Base-by-base conservation (phyloP, 2,113 vertebrate species). In the Pseudopodoces humilis region DNA sequence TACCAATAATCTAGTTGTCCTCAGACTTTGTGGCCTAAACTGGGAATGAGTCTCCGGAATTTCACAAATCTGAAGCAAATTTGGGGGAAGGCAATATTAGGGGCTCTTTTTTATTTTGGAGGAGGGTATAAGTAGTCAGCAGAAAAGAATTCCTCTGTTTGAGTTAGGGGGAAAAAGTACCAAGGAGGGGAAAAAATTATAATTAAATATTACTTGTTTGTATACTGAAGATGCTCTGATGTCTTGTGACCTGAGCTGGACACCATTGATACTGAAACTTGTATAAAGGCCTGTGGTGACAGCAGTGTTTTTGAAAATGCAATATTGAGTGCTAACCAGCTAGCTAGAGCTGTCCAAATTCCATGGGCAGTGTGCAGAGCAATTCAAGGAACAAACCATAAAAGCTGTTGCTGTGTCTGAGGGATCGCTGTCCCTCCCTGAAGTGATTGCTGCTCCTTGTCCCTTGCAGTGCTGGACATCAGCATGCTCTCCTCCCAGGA, bases 401-500 rank as follows among this genome's bases (percentile, higher is more conserved):
- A 23, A 24, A 82, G 28, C 44, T 14, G 22, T 21, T 74, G 39
- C 20, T 1, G 0, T 31, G n/a, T 78, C 30, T 1, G 4, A 35
- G 35, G 28, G 13, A 6, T n/a, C 50, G 49, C 37, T 71, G 49
- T 71, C 74, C 21, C 56, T 90, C 23, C 7, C 79, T 88, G 85
- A 77, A 81, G 35, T 94, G 46, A 94, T 28, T 33, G 65, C 16
- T 71, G 35, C 47, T 83, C 41, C 53, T 76, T 93, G 58, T 96
- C 50, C 9, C 67, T 94, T 90, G 37, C 92, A 98, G 99, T 99
- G 91, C 94, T 99, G 97, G 99, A 99, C 94, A 99, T 99, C 98
- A 99, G 98, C 98, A 98, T 98, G 98, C 98, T 99, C 59, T 99
- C 99, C 65, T 99, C 99, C 88, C 99, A 99, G 95, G 99, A 99